Conservation (phyloP, 2,113 vertebrate species). For the Agapornis roseicollis region DNA sequence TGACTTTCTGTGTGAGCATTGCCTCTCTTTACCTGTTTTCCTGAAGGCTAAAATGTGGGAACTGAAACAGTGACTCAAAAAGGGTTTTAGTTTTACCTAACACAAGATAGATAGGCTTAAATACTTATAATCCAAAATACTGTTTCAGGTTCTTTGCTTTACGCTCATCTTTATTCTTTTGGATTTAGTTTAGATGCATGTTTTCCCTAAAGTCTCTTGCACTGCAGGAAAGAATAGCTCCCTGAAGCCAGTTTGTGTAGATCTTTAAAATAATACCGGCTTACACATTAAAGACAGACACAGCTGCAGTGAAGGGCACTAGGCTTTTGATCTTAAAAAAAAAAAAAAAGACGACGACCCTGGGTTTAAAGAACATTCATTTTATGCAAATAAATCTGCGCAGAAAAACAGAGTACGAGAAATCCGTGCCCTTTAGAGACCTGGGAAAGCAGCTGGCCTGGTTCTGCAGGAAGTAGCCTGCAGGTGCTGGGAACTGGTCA, state of each 20-base stretch:
- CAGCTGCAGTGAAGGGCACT: neutral
- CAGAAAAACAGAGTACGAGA: neutral
- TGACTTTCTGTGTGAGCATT: neutral
- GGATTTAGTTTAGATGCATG: neutral
- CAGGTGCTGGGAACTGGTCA: neutral
- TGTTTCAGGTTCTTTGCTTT: neutral
- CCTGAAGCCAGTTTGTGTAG: neutral
- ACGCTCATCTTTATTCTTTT: neutral
- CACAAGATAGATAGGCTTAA: neutral
- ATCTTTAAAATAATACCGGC: slow-evolving; percentile 1
- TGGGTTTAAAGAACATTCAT: neutral
- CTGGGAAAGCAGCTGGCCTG: neutral
- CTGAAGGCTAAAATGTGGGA: neutral
- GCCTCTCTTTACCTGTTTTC: neutral
- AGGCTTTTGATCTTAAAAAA: neutral
- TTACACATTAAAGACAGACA: neutral
- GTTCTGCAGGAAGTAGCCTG: neutral
- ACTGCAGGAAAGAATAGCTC: neutral
- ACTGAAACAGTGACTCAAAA: neutral
- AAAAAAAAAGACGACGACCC: neutral
- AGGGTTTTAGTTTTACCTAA: neutral
- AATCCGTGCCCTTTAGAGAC: neutral
- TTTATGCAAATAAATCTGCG: slow-evolving; percentile 19
- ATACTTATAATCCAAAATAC: neutral
- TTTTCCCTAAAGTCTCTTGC: neutral